Conservation (phyloP, 2,888 invertebrate species). For the Pediacus dermestoides region DNA sequence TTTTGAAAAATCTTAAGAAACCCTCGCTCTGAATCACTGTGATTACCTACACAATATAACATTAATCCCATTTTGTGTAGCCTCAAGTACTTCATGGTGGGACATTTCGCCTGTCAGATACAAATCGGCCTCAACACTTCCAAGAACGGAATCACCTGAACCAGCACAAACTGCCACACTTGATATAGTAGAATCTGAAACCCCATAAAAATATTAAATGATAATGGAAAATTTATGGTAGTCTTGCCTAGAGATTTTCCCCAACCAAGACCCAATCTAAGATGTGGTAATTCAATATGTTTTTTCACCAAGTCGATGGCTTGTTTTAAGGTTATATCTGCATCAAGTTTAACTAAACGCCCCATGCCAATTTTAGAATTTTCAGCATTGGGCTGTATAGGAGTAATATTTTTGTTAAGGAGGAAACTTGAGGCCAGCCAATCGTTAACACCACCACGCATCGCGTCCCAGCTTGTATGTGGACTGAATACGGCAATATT, state of each 20-base stretch:
- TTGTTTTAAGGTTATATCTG: slow-evolving; percentile 55
- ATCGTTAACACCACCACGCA: slow-evolving; percentile 84
- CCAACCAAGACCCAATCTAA: slow-evolving; percentile 73
- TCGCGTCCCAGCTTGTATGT: slow-evolving; percentile 86
- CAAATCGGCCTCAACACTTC: slow-evolving; percentile 69
- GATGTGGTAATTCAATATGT: slow-evolving; percentile 63
- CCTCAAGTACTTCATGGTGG: slow-evolving; percentile 90
- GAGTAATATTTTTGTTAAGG: slow-evolving; percentile 33
- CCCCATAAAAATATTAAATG: too few relatives aligned
- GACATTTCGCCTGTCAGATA: slow-evolving; percentile 92
- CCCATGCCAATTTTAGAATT: slow-evolving; percentile 55
- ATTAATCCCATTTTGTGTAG: slow-evolving; percentile 69
- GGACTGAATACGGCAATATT: slow-evolving; percentile 89
- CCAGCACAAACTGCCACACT: slow-evolving; percentile 86
- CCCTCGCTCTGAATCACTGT: slow-evolving; percentile 91
- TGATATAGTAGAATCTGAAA: slow-evolving; percentile 52
- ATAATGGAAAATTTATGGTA: too few relatives aligned
- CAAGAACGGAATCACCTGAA: slow-evolving; percentile 77
- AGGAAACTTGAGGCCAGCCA: slow-evolving; percentile 84
- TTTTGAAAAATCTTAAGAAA: slow-evolving; percentile 64
- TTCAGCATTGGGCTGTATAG: slow-evolving; percentile 37
- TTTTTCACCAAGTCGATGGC: slow-evolving; percentile 66
- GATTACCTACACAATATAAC: slow-evolving; percentile 90
- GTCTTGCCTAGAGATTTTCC: too few relatives aligned
- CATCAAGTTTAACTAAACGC: slow-evolving; percentile 54